phyloP scores from a whole-genome alignment of 2,113 vertebrate genomes.

The Oncorhynchus nerka region DNA sequence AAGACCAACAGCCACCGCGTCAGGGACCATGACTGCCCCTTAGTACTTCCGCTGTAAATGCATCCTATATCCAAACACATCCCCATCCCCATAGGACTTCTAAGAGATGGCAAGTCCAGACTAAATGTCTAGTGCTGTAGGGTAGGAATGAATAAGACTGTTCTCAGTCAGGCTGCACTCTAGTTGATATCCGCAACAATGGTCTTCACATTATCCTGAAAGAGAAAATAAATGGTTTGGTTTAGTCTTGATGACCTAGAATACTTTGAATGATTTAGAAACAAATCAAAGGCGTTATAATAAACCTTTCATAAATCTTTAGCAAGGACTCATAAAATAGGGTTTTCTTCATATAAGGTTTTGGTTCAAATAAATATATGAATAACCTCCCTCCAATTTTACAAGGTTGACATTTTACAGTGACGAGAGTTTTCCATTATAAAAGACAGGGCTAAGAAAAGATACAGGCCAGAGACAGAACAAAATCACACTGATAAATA shows the following conservation, averaged over 20 bases:
- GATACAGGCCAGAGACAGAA: neutral
- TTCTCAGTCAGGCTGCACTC: slow-evolving; percentile 24
- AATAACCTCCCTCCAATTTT: too few relatives aligned
- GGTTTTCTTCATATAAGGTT: too few relatives aligned
- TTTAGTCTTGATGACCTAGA: too few relatives aligned
- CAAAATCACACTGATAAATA: neutral
- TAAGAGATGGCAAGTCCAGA: slow-evolving; percentile 19
- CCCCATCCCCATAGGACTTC: slow-evolving; percentile 76
- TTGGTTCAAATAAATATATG: too few relatives aligned
- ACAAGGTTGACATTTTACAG: too few relatives aligned
- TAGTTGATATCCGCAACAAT: neutral
- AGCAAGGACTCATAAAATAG: too few relatives aligned
- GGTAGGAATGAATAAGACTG: neutral
- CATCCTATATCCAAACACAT: slow-evolving; percentile 70
- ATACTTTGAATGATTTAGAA: too few relatives aligned
- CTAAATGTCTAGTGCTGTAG: slow-evolving; percentile 21
- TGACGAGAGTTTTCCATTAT: too few relatives aligned
- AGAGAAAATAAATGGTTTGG: slow-evolving; percentile 19
- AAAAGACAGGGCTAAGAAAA: neutral
- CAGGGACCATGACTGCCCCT: slow-evolving; percentile 61
- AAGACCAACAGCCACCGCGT: slow-evolving; percentile 71
- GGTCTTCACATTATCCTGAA: slow-evolving; percentile 86
- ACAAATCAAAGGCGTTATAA: too few relatives aligned
- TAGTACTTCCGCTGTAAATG: slow-evolving; percentile 51
- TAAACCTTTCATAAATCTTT: too few relatives aligned